Base-by-base conservation (phyloP, 2,113 vertebrate species). In the Anarrhichthys ocellatus region DNA sequence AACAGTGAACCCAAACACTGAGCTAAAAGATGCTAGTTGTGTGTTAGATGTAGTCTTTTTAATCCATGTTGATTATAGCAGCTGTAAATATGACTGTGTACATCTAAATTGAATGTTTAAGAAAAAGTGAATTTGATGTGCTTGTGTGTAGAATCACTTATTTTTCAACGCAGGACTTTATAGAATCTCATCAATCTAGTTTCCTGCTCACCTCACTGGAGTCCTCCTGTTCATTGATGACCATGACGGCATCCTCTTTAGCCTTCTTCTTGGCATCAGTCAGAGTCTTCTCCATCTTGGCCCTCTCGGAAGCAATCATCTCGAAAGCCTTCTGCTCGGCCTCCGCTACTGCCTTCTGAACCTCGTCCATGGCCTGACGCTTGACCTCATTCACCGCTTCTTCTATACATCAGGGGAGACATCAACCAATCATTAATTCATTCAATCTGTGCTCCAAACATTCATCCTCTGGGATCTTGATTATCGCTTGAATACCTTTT, bases 311-410 rank as follows among this genome's bases (percentile, higher is more conserved):
- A 0, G 98, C 96, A 6, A 99, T 99, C 97, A 99, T 98, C 95
- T 99, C 98, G 6, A 98, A 99, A 0, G 98, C 98, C 93, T 99
- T 99, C 95, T 99, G 98, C 89, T 99, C 98, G 0, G 98, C 98
- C 89, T 99, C 98, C 0, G 98, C 97, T 40, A 99, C 98, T 0
- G 98, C 98, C 77, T 99, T 99, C 94, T 99, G 98, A 59, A 99
- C 97, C 95, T 99, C 98, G 0, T 98, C 98, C 98, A 99, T 98
- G 81, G 98, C 98, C 95, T 99, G 98, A 4, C 98, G 96, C 93
- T 99, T 99, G 92, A 99, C 98, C 90, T 99, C 98, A 20, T 99
- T 99, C 93, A 99, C 98, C 0, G 98, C 98, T 88, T 99, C 98
- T 94, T 99, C 98, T 99, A 90, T 54, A 87, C 18, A 82, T 71